Percentiles rank a stretch among this genome's conserved stretches.
phyloP scores from a whole-genome alignment of 1,140 invertebrate species.

The Drosophila prosaltans region DNA sequence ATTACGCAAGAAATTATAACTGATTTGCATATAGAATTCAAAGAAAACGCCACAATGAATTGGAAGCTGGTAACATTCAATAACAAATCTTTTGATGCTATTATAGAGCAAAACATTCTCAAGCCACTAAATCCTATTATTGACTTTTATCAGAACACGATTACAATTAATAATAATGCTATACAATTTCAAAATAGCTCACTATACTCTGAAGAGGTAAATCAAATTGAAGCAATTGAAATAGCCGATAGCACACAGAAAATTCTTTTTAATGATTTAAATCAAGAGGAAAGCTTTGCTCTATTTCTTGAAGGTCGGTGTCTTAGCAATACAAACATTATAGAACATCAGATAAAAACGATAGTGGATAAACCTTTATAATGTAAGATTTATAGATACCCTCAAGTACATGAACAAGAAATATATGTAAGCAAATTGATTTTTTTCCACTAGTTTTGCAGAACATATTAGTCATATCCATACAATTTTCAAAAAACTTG shows the following conservation, averaged over 20 bases:
- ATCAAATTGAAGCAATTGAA: slow-evolving; percentile 37
- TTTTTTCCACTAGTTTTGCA: slow-evolving; percentile 62
- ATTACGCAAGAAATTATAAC: slow-evolving; percentile 2
- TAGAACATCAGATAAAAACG: too few relatives aligned
- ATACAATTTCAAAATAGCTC: slow-evolving; percentile 39
- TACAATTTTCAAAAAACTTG: slow-evolving; percentile 72
- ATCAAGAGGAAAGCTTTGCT: too few relatives aligned
- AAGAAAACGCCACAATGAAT: slow-evolving; percentile 5
- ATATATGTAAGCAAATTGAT: slow-evolving; percentile 61
- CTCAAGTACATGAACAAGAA: slow-evolving; percentile 51
- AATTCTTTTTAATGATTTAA: slow-evolving; percentile 21
- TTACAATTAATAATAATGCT: slow-evolving; percentile 44
- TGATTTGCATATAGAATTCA: background rate
- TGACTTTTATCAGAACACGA: slow-evolving; percentile 35
- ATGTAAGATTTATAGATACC: background rate
- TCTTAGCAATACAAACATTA: too few relatives aligned
- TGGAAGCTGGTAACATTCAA: background rate
- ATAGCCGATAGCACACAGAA: slow-evolving; percentile 31
- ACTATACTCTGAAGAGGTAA: slow-evolving; percentile 4
- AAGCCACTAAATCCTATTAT: slow-evolving; percentile 28
- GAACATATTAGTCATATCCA: slow-evolving; percentile 66
- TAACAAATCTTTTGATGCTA: slow-evolving; percentile 17
- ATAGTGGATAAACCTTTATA: too few relatives aligned
- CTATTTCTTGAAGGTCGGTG: background rate
- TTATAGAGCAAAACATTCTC: slow-evolving; percentile 7